Evolutionary conservation across 2,113 vertebrate species (phyloP).

Genomic region (Bolborhynchus lineola): DNA sequence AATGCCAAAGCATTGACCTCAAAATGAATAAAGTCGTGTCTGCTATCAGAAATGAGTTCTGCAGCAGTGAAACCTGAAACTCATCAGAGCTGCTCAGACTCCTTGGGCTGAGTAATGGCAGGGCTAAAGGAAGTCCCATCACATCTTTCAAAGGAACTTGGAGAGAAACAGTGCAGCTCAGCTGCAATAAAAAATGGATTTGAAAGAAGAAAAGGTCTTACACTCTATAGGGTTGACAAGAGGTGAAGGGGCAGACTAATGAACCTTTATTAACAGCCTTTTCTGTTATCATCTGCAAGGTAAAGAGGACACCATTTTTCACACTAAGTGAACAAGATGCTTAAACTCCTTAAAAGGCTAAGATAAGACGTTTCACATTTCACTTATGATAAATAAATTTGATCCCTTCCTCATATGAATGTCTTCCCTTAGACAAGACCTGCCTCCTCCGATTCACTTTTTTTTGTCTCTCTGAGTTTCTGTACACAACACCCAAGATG

Average conservation of each 20-base stretch:
- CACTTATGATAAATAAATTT: not conserved
- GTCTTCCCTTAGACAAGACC: not conserved
- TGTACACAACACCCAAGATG: not conserved
- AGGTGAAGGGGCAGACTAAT: not conserved
- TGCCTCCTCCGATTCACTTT: not conserved
- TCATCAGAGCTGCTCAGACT: not conserved
- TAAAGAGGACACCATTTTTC: not conserved
- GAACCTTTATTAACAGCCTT: not conserved
- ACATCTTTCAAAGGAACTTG: not conserved
- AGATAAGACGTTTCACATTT: not conserved
- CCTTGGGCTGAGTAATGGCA: not conserved
- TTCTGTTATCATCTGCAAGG: not conserved
- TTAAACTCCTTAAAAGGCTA: not conserved
- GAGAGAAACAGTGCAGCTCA: not conserved
- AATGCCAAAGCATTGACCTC: constrained; percentile 5
- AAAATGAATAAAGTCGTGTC: not conserved
- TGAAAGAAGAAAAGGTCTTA: not conserved
- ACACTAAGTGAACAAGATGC: not conserved
- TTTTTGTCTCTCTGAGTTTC: not conserved
- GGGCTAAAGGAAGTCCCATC: not conserved
- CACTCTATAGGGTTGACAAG: not conserved
- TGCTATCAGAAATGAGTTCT: constrained; percentile 40
- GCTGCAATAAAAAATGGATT: not conserved
- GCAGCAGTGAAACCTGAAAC: constrained; percentile 44
- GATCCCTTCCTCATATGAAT: not conserved